These are phyloP conservation scores for Bradynema listronoti DNA, from an alignment of 1,140 invertebrate genomes.

Conservation along the genomic window DNA sequence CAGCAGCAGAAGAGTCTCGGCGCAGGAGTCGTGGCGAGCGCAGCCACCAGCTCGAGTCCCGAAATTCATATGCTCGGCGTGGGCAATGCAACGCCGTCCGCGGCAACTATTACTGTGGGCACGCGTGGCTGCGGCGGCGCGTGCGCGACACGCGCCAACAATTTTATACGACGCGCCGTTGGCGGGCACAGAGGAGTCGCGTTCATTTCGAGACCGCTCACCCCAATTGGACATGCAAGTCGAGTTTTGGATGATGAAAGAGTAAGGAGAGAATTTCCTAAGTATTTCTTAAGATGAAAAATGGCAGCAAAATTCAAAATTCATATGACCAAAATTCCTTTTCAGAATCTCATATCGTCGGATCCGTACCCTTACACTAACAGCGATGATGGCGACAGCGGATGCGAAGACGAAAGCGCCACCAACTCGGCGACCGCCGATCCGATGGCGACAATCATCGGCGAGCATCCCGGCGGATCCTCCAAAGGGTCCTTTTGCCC, in stretches of 20 bases:
- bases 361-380: too few relatives aligned
- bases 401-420: too few relatives aligned
- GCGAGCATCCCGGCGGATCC: too few relatives aligned
- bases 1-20: constrained; percentile 20
- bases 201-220: constrained; percentile 20
- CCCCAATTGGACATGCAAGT: constrained; percentile 16
- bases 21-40: not conserved
- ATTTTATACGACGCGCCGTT: too few relatives aligned
- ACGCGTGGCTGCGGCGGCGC: not conserved
- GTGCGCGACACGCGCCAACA: not conserved
- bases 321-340: too few relatives aligned
- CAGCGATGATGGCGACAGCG: too few relatives aligned
- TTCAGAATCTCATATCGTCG: too few relatives aligned
- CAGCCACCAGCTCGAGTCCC: constrained; percentile 40
- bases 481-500: constrained; percentile 19
- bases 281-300: too few relatives aligned
- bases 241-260: not conserved
- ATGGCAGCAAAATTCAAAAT: too few relatives aligned
- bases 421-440: too few relatives aligned
- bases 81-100: constrained; percentile 13
- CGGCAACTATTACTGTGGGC: constrained; percentile 7
- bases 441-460: too few relatives aligned
- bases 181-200: constrained; percentile 1
- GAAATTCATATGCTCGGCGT: constrained; percentile 45
- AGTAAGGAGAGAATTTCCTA: too few relatives aligned